Base-by-base conservation (phyloP, 1,140 invertebrate genomes). In the Fopius arisanus region DNA sequence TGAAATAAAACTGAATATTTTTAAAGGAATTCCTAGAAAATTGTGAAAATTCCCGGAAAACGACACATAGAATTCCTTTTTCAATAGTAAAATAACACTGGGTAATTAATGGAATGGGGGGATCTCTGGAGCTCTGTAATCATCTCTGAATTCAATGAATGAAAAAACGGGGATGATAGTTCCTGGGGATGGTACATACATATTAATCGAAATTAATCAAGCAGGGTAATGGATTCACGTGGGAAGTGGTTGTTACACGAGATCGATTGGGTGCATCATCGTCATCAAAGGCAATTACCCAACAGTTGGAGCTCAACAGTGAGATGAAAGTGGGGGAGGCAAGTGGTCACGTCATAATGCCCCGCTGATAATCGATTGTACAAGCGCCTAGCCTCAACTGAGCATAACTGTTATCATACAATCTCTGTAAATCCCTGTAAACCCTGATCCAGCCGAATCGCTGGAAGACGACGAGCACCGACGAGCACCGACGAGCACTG, bases 271-370 rank as follows among this genome's bases (percentile, higher is more conserved):
- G 68, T 69, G 40, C 41, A 41, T 69, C 65, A 41, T 68, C 33
- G 51, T 73, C 67, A 73, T 68, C 72, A 74, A 70, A 74, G 67
- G 67, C 67, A 74, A 74, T 74, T 74, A 74, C 67, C 19, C 19
- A 41, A 65, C 33, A 37, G 48, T 21, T 2, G 37, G 26, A 37
- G 29, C 48, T 21, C 10, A 43, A 14, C 14, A 43, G 7, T 41
- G 21, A 67, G 65, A 67, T 41, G 33, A 40, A 16, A 37, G 16
- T 41, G 66, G 21, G 33, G 37, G 37, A 29, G 67, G 23, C 43
- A 69, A 26, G 67, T 26, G 28, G 41, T 29, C 40, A 43, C 16
- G 28, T 43, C 23, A 63, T 71, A 41, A 28, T 33, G n/a, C 9
- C 31, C 41, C 59, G 59, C 29, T 72, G 29, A 72, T 72, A 65